Base-by-base conservation (phyloP, 2,797 vertebrate species). In the Cynodonichthys magdalenae region DNA sequence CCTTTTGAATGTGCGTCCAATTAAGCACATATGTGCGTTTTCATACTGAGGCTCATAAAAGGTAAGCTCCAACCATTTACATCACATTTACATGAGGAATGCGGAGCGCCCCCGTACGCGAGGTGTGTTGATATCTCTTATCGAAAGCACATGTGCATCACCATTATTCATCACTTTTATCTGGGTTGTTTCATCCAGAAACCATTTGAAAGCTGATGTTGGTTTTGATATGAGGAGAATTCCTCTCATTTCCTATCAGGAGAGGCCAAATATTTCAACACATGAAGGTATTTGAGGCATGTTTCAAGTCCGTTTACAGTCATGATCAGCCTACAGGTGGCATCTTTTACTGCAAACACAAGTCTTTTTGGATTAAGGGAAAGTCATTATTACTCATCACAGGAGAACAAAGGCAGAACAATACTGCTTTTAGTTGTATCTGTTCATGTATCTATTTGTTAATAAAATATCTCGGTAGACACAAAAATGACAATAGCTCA, bases 1-100 rank as follows among this genome's bases (percentile, higher is more conserved):
- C 79, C 56, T 55, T 63, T 69, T 81, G 72, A 90, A 92, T 85
- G 83, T 90, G 89, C 81, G 73, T 80, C 84, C 87, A 91, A 92
- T 94, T 92, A 93, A 91, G 89, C 76, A 85, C 92, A 93, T 80
- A 82, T 93, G 92, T 90, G 87, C 80, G 80, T 86, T 87, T 91
- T 90, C 82, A 89, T 87, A 90, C 87, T 63, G 77, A 83, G 81
- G 69, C 85, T 81, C 85, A 79, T 89, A 88, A 90, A 89, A 89
- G 89, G 85, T 88, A 80, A 88, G 87, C 65, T 68, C 59, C 27
- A 48, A 66, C 62, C 60, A 90, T 91, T 87, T 89, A 85, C 89
- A 90, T 87, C 79, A 81, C 82, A 90, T 91, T 89, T 90, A 82
- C 88, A 90, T 89, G 82, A 85, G 86, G 85, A 89, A 89, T 88